Conservation (phyloP, 2,888 invertebrate genomes). For the Scrobipalpa atriplicella region DNA sequence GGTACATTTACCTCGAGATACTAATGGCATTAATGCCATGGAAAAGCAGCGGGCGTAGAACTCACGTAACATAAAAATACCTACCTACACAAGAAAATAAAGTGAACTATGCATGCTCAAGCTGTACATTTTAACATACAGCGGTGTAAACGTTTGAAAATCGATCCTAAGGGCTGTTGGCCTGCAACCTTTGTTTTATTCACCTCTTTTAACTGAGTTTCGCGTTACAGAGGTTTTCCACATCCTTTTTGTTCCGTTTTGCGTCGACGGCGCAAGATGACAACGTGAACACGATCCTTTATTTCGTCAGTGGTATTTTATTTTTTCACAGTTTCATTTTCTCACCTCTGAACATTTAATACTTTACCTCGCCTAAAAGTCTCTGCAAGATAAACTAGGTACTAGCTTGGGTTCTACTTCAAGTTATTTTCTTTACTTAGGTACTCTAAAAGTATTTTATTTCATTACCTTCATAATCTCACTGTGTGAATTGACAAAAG, state of each 20-base stretch:
- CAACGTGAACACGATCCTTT: background rate
- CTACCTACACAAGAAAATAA: no score
- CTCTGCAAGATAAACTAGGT: no score
- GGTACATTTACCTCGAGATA: no score
- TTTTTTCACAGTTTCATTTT: no score
- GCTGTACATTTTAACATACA: background rate
- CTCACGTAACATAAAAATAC: no score
- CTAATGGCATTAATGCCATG: no score
- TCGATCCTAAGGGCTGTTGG: background rate
- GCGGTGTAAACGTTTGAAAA: background rate
- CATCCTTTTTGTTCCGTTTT: background rate
- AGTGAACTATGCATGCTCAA: no score
- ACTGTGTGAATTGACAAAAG: slow-evolving; percentile 59
- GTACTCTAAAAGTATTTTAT: slow-evolving; percentile 20
- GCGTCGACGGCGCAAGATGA: background rate
- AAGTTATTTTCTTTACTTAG: background rate
- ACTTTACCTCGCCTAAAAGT: no score
- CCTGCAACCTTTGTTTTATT: background rate
- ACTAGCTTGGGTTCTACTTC: background rate
- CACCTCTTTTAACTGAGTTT: slow-evolving; percentile 1
- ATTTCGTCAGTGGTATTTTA: background rate
- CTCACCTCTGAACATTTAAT: no score
- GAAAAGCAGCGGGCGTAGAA: no score
- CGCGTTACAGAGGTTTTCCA: slow-evolving; percentile 5
- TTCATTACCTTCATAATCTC: slow-evolving; percentile 65